These are phyloP conservation scores for Cyanoliseus patagonus DNA, from an alignment of 2,113 vertebrate genomes.

Conservation along the genomic window DNA sequence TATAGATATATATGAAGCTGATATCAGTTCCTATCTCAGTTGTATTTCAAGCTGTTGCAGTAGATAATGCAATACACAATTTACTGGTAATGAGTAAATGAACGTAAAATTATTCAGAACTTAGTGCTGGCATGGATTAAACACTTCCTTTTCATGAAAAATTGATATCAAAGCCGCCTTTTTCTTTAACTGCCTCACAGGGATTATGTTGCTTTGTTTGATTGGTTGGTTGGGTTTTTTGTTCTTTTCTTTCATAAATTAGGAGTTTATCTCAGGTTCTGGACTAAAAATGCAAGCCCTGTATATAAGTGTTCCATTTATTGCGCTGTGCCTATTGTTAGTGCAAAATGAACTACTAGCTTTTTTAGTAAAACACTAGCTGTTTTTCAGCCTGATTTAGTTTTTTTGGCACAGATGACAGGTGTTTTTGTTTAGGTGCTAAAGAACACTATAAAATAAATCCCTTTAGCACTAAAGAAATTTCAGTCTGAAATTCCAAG, in stretches of 20 bases:
- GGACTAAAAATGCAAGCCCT: neutral
- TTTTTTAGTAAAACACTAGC: neutral
- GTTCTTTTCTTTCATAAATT: neutral
- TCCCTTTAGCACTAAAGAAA: neutral
- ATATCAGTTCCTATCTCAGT: neutral
- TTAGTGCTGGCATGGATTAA: conserved; percentile 22
- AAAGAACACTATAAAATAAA: neutral
- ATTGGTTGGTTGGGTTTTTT: neutral
- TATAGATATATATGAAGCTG: neutral
- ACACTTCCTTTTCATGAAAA: neutral
- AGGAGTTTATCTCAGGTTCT: neutral
- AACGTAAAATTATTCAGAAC: conserved; percentile 35
- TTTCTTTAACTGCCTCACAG: neutral
- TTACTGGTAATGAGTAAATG: conserved; percentile 27
- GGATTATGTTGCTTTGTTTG: neutral
- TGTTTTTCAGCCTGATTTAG: neutral
- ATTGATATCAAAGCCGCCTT: neutral
- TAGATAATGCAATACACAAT: conserved; percentile 1
- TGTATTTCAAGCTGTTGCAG: neutral
- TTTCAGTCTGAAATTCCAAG: neutral
- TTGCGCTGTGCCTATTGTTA: neutral
- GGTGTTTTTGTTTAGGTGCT: neutral
- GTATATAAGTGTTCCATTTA: neutral
- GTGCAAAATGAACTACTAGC: neutral
- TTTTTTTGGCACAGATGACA: neutral